These are phyloP conservation scores for Halisarca cf. caerulea DNA, from an alignment of 37 sponge, comb jelly and placozoan genomes.

Conservation along the genomic window DNA sequence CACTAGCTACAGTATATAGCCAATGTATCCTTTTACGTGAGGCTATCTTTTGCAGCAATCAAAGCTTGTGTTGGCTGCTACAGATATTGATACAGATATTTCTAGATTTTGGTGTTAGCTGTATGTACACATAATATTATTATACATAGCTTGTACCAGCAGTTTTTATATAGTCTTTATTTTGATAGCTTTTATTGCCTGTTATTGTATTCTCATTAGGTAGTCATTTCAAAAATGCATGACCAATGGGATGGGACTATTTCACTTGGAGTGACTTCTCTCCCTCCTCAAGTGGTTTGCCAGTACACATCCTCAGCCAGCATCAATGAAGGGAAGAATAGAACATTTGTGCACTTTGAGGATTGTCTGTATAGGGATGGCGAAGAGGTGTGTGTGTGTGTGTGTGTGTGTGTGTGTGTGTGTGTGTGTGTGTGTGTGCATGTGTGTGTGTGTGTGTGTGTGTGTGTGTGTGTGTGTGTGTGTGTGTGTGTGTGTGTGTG, in stretches of 20 bases:
- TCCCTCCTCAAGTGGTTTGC: slow-evolving; percentile 16
- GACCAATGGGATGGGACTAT: slow-evolving; percentile 25
- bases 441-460: neutral
- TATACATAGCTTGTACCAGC: neutral
- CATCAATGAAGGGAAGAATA: neutral
- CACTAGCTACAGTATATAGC: no score
- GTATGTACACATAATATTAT: neutral
- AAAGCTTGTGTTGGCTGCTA: no score
- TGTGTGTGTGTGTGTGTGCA: neutral
- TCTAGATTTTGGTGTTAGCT: neutral
- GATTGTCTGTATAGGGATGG: neutral
- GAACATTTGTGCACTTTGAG: neutral
- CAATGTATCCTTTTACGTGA: no score
- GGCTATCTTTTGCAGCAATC: no score
- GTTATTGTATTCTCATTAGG: slow-evolving; percentile 16
- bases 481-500: no score
- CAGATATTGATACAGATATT: no score
- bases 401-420: neutral
- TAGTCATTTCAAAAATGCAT: slow-evolving; percentile 9
- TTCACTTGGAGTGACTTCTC: slow-evolving; percentile 29
- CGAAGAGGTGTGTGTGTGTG: slow-evolving; percentile 22
- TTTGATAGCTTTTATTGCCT: neutral
- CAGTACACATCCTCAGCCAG: neutral
- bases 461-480: neutral
- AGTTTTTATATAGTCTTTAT: neutral